Base-by-base conservation (phyloP, 2,888 invertebrate species). In the Agrotis ipsilon region DNA sequence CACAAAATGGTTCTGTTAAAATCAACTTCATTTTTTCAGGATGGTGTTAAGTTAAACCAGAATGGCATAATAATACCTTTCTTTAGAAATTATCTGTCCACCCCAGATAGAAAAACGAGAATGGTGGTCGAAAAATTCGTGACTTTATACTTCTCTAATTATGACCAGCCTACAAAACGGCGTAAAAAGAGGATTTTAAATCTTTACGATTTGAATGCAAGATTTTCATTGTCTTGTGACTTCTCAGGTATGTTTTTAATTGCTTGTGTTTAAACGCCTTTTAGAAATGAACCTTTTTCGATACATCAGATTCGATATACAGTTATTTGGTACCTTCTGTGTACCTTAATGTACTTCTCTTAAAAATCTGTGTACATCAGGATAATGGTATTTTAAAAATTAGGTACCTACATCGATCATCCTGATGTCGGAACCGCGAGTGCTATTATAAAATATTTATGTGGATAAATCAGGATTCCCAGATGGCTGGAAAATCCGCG, bases 51-150 rank as follows among this genome's bases (percentile, higher is more conserved):
- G 70, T 78, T 96, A 48, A 93, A 94, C 74, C 85, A 91, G 43
- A 85, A 91, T 51, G 93, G 93, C 1, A 57, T 92, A 6, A 82
- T 87, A 48, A 80, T 92, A 51, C 95, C 96, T 4, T 93, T 93
- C 81, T 86, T 85, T 51, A 92, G 86, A 61, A 93, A 94, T 65
- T 95, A 81, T 75, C 49, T 94, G 4, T 84, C 81, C 6, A 64
- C 59, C 2, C 80, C 90, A 0, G 90, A 92, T 43, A 89, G 75
- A 51, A 88, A 81, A 49, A 91, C 92, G 0, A 93, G 90, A 67
- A 87, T 91, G 88, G 65, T 95, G 0, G 90, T 93, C 0, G 95
- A 96, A 49, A 94, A 94, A 39, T 96, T 96, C 74, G 78, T 96
- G 0, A 88, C 88, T 0, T 64, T 92, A 11, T 96, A 93, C 72